Conservation (phyloP, 2,888 invertebrate genomes). For the Serrognathus titanus region DNA sequence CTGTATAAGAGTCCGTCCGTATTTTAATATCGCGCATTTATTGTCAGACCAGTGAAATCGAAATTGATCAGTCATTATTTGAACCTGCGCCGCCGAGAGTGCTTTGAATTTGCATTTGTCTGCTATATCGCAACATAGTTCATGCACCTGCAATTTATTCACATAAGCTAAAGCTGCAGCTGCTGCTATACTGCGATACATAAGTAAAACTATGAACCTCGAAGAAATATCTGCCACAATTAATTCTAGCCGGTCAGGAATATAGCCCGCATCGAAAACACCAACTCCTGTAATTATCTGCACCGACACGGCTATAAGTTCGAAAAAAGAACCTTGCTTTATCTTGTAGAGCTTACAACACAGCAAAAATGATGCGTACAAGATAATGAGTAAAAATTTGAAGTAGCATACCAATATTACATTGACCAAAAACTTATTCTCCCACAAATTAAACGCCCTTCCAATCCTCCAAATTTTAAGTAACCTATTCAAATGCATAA, state of each 20-base stretch:
- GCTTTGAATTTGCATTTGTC: conserved; percentile 4
- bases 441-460: conserved; percentile 6
- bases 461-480: conserved; percentile 11
- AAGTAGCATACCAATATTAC: conserved; percentile 8
- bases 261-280: background rate
- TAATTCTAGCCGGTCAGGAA: background rate
- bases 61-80: too few species aligned
- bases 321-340: background rate
- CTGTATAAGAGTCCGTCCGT: background rate
- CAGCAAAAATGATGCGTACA: conserved; percentile 6
- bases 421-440: conserved; percentile 9
- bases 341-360: conserved; percentile 3
- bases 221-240: conserved; percentile 1
- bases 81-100: background rate
- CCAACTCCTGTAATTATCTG: conserved; percentile 7
- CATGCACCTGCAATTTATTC: conserved; percentile 3
- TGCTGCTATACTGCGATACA: conserved; percentile 9
- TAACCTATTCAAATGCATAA: conserved; percentile 10
- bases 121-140: conserved; percentile 4
- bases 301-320: conserved; percentile 5
- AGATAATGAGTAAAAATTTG: conserved; percentile 7
- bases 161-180: conserved; percentile 5
- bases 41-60: conserved; percentile 18
- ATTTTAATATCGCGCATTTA: background rate
- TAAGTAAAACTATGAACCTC: background rate